A percentile compares a stretch with the other conserved stretches of the same genome.
These are phyloP conservation scores for Aelia acuminata DNA, from an alignment of 2,888 invertebrate genomes.

Conservation along the genomic window DNA sequence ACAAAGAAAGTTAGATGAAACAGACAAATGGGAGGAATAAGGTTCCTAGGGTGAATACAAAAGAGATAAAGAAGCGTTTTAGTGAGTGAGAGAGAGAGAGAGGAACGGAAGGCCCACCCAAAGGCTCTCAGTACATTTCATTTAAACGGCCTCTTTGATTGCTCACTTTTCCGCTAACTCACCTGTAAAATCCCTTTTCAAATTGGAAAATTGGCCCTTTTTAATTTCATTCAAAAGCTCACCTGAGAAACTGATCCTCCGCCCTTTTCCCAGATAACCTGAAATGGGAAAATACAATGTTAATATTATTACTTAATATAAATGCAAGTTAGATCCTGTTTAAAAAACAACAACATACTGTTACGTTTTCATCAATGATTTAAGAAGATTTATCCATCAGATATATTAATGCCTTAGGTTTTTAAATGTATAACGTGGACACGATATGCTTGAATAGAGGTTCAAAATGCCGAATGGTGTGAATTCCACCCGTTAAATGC, in stretches of 20 bases:
- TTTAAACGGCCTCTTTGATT: slow-evolving; percentile 39
- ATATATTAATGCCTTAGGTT: too few species aligned
- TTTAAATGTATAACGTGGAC: too few species aligned
- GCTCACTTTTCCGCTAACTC: slow-evolving; percentile 21
- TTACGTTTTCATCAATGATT: too few species aligned
- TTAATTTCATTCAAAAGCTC: slow-evolving; percentile 22
- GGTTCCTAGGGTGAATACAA: slow-evolving; percentile 12
- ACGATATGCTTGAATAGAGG: too few species aligned
- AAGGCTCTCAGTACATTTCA: neutral
- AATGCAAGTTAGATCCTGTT: too few species aligned
- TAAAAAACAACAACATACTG: too few species aligned
- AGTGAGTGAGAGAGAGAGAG: too few species aligned
- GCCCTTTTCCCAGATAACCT: slow-evolving; percentile 33
- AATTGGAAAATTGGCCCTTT: slow-evolving; percentile 41
- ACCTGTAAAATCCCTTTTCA: slow-evolving; percentile 24
- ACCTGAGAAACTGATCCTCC: slow-evolving; percentile 41
- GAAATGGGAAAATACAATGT: neutral
- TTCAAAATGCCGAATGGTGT: too few species aligned
- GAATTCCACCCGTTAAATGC: too few species aligned
- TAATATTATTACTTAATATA: neutral
- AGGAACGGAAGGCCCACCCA: neutral
- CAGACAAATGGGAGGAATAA: slow-evolving; percentile 15
- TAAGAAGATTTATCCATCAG: too few species aligned
- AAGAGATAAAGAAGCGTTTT: slow-evolving; percentile 26
- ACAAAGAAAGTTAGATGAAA: slow-evolving; percentile 33